phyloP scores from a whole-genome alignment of 2,797 vertebrate species.

The Leptatherina wallacei region DNA sequence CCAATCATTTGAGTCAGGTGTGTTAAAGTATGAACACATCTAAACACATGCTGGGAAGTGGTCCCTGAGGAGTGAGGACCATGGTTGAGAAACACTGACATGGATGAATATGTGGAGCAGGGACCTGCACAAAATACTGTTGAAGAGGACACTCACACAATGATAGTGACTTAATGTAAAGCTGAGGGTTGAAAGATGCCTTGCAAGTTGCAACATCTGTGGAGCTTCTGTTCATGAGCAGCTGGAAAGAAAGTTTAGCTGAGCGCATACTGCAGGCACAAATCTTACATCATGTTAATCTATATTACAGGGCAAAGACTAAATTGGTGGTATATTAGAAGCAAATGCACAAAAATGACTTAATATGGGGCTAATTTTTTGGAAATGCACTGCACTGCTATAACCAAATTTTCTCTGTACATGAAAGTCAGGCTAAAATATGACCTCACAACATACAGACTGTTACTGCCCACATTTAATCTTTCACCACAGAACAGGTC shows the following conservation, averaged over 20 bases:
- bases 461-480: conserved; percentile 26
- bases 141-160: conserved; percentile 35
- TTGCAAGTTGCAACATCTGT: conserved; percentile 14
- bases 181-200: conserved; percentile 41
- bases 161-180: conserved; percentile 51
- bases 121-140: conserved; percentile 61
- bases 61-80: no score
- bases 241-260: conserved; percentile 3
- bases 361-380: conserved; percentile 19
- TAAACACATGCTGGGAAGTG: no score
- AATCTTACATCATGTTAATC: conserved; percentile 5
- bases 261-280: not conserved
- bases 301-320: conserved; percentile 25
- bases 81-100: no score
- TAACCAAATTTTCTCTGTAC: conserved; percentile 23
- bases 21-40: no score
- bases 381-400: conserved; percentile 16
- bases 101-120: conserved; percentile 68
- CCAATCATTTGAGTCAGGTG: no score
- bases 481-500: conserved; percentile 22
- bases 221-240: conserved; percentile 40
- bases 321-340: conserved; percentile 20
- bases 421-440: conserved; percentile 26
- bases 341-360: conserved; percentile 33
- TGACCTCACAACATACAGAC: conserved; percentile 29